These are phyloP conservation scores for Liodrosophila aerea DNA, from an alignment of 2,888 invertebrate species.

Conservation along the genomic window DNA sequence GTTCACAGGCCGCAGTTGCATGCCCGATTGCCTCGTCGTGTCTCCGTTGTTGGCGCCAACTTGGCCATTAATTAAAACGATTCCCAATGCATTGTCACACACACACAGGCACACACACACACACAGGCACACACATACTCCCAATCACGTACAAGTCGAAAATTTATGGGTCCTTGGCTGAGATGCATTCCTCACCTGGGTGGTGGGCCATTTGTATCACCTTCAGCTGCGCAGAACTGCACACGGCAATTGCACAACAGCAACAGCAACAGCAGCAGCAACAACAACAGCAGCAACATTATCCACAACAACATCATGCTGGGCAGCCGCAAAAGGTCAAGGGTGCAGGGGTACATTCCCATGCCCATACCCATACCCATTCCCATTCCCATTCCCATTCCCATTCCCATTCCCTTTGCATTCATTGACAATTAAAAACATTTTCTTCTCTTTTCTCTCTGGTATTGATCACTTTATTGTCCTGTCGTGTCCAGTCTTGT, in stretches of 20 bases:
- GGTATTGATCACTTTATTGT: slow-evolving; percentile 73
- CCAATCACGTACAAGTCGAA: slow-evolving; percentile 40
- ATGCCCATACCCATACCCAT: slow-evolving; percentile 29
- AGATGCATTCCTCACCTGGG: slow-evolving; percentile 59
- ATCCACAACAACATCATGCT: slow-evolving; percentile 30
- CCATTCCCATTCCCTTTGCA: slow-evolving; percentile 21
- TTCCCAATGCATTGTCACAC: slow-evolving; percentile 55
- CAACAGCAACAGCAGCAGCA: slow-evolving; percentile 9
- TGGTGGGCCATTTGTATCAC: slow-evolving; percentile 59
- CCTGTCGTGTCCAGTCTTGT: slow-evolving; percentile 11
- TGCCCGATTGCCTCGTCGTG: slow-evolving; percentile 8
- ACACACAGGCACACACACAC: slow-evolving; percentile 26
- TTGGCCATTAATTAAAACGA: slow-evolving; percentile 72
- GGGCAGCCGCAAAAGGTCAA: slow-evolving; percentile 64
- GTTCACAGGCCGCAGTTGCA: slow-evolving; percentile 40
- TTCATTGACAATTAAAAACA: slow-evolving; percentile 74
- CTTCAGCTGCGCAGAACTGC: slow-evolving; percentile 40
- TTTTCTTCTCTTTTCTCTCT: slow-evolving; percentile 19
- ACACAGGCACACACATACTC: slow-evolving; percentile 15
- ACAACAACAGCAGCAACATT: slow-evolving; percentile 1
- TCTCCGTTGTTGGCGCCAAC: slow-evolving; percentile 62
- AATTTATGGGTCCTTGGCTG: slow-evolving; percentile 43
- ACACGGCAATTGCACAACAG: slow-evolving; percentile 52
- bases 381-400: slow-evolving; percentile 25
- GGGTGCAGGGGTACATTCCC: slow-evolving; percentile 29